phyloP scores from a whole-genome alignment of 2,888 invertebrate species.

The Drosophila falleni region DNA sequence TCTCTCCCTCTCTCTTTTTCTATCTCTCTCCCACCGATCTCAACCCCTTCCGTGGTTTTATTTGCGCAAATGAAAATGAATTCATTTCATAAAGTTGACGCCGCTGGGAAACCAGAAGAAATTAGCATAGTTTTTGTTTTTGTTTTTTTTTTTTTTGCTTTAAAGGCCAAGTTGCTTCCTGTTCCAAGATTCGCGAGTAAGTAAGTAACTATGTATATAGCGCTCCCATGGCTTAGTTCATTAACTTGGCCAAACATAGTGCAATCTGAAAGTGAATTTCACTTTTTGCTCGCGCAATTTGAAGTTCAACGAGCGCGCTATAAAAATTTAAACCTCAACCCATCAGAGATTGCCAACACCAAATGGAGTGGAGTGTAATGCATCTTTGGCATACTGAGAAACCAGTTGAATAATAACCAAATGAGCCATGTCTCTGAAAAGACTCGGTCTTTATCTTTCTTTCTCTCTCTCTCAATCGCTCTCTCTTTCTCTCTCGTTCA shows the following conservation, averaged over 20 bases:
- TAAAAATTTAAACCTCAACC: constrained; percentile 43
- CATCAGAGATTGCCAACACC: constrained; percentile 11
- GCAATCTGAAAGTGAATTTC: constrained; percentile 68
- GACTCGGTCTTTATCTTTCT: constrained; percentile 1
- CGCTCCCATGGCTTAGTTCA: constrained; percentile 52
- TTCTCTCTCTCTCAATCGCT: neutral
- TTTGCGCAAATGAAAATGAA: constrained; percentile 57
- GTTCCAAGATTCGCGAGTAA: constrained; percentile 39
- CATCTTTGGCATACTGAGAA: constrained; percentile 68
- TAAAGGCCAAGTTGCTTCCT: constrained; percentile 54
- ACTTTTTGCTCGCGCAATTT: constrained; percentile 69
- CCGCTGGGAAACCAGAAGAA: constrained; percentile 58
- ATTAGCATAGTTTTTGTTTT: constrained; percentile 63
- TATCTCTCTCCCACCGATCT: neutral
- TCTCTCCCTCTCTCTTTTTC: neutral
- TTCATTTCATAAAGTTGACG: constrained; percentile 67
- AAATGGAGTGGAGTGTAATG: constrained; percentile 37
- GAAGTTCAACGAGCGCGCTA: constrained; percentile 72
- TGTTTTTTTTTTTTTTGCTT: constrained; percentile 25
- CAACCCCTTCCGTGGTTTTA: constrained; percentile 27
- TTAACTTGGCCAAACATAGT: constrained; percentile 63
- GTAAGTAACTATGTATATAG: constrained; percentile 4
- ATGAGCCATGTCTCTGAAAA: constrained; percentile 54
- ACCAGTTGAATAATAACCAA: constrained; percentile 76
- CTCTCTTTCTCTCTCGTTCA: neutral